phyloP scores from a whole-genome alignment of 2,888 invertebrate genomes.

The Schizotus pectinicornis region DNA sequence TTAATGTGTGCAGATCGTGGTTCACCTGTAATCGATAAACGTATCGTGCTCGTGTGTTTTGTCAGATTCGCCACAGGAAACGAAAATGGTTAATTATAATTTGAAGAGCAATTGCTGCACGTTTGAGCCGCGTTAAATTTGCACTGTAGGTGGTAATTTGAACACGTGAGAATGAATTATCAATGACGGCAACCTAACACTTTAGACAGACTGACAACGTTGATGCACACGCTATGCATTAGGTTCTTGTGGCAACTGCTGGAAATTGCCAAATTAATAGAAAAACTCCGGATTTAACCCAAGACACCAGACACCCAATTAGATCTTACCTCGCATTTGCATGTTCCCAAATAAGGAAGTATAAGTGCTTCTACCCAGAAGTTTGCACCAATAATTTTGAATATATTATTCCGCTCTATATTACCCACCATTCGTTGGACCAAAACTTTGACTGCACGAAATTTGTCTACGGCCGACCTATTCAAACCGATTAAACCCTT shows the following conservation, averaged over 20 bases:
- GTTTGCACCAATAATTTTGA: constrained; percentile 24
- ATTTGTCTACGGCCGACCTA: constrained; percentile 2
- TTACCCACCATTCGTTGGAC: constrained; percentile 18
- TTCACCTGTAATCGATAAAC: constrained; percentile 23
- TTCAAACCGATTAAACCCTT: constrained; percentile 17
- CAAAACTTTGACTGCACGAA: constrained; percentile 12
- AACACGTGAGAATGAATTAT: constrained; percentile 41
- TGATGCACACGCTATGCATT: constrained; percentile 33
- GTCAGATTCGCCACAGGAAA: constrained; percentile 30
- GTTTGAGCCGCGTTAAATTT: constrained; percentile 26
- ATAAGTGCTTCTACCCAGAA: constrained; percentile 12
- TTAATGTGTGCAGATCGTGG: constrained; percentile 26
- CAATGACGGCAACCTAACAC: constrained; percentile 35
- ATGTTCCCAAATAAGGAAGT: constrained; percentile 21
- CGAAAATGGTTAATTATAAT: constrained; percentile 43
- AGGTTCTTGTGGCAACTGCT: constrained; percentile 12
- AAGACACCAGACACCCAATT: constrained; percentile 14
- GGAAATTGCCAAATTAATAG: constrained; percentile 11
- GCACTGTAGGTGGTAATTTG: constrained; percentile 22
- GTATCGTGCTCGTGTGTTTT: constrained; percentile 23
- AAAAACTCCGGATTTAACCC: constrained; percentile 10
- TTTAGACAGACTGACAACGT: constrained; percentile 31
- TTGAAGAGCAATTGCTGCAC: constrained; percentile 35
- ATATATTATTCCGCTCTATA: constrained; percentile 18
- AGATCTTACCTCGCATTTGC: constrained; percentile 23